phyloP scores from a whole-genome alignment of 2,888 invertebrate species.

The Harpalus rubripes region DNA sequence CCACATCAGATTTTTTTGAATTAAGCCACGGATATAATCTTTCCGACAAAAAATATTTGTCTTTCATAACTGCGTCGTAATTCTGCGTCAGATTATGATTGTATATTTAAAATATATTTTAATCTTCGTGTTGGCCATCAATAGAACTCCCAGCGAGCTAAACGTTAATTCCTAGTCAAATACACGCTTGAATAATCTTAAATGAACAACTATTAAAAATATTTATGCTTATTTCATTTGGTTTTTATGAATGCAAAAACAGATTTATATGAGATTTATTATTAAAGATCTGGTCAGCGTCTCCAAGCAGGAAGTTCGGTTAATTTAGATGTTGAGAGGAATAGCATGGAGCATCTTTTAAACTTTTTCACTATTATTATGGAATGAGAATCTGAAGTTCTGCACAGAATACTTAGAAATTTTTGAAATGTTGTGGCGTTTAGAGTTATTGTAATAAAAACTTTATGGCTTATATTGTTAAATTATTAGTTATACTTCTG shows the following conservation, averaged over 20 bases:
- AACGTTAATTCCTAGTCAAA: not conserved
- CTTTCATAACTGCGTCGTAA: not conserved
- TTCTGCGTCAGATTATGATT: not conserved
- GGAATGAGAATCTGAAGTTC: not conserved
- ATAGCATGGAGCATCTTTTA: not conserved
- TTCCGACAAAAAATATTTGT: too few species aligned
- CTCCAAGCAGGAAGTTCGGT: not conserved
- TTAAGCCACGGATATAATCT: too few species aligned
- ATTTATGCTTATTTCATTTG: not conserved
- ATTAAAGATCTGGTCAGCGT: not conserved
- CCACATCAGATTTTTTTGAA: too few species aligned
- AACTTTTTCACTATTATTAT: not conserved
- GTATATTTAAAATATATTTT: not conserved
- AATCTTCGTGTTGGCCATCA: not conserved
- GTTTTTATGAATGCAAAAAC: constrained; percentile 6
- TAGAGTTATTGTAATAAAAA: too few species aligned
- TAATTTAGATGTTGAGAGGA: not conserved
- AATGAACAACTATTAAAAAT: constrained; percentile 4
- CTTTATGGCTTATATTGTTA: too few species aligned
- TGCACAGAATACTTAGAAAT: not conserved
- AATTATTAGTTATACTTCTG: too few species aligned
- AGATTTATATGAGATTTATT: not conserved
- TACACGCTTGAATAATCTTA: not conserved
- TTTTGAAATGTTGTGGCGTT: not conserved
- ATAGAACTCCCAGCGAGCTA: not conserved